Percentiles rank a stretch among this genome's conserved stretches.
Conservation (phyloP, 2,888 invertebrate genomes). For the Aproaerema taeniolella region DNA sequence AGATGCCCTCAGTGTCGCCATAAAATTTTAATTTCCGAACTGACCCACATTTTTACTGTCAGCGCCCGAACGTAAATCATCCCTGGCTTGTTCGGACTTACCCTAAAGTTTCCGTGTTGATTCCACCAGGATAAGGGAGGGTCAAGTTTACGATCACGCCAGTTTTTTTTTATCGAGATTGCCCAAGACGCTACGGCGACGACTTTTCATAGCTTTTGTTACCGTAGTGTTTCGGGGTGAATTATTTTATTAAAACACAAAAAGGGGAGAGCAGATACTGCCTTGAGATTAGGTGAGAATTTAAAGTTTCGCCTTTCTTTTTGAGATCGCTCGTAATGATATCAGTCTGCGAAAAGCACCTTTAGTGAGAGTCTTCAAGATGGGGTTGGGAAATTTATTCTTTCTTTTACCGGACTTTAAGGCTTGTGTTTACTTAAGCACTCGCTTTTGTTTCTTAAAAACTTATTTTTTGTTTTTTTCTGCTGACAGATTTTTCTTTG, state of each 20-base stretch:
- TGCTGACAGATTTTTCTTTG: too few relatives aligned
- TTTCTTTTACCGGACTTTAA: too few relatives aligned
- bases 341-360: slow-evolving; percentile 7
- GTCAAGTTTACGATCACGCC: slow-evolving; percentile 64
- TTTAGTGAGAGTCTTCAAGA: not conserved
- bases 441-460: not conserved
- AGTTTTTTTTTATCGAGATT: slow-evolving; percentile 71
- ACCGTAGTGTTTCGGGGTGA: slow-evolving; percentile 51
- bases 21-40: slow-evolving; percentile 57
- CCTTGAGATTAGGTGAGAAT: slow-evolving; percentile 51
- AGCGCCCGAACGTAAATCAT: slow-evolving; percentile 50
- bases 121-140: slow-evolving; percentile 56
- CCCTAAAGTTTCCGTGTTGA: slow-evolving; percentile 49
- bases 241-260: slow-evolving; percentile 60
- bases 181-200: slow-evolving; percentile 33
- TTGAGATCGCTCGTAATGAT: slow-evolving; percentile 29
- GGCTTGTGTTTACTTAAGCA: not conserved
- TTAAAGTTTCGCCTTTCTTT: slow-evolving; percentile 45
- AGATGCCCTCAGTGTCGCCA: slow-evolving; percentile 35
- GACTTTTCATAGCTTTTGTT: slow-evolving; percentile 54
- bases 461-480: too few relatives aligned
- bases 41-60: slow-evolving; percentile 59
- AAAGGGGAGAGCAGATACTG: slow-evolving; percentile 43
- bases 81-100: slow-evolving; percentile 35
- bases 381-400: not conserved